phyloP scores from a whole-genome alignment of 2,113 vertebrate genomes.

The Aptenodytes forsteri region DNA sequence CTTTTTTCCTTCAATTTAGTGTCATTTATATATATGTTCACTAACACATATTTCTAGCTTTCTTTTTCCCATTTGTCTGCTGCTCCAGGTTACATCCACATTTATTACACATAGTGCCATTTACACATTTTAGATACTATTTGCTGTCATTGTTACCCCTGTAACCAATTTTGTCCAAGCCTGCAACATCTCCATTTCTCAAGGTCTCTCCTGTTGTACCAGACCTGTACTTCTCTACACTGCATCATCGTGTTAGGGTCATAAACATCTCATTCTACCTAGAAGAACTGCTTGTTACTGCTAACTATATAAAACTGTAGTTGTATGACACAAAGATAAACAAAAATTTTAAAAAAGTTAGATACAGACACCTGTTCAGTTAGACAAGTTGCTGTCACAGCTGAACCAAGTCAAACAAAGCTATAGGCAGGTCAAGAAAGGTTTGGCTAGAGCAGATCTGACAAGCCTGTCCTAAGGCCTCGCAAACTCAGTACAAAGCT shows the following conservation, averaged over 20 bases:
- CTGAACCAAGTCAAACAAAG: not conserved
- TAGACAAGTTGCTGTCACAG: not conserved
- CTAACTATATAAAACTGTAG: not conserved
- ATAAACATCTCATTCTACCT: not conserved
- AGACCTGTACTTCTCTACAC: not conserved
- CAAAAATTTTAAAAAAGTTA: not conserved
- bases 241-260: accelerated
- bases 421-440: not conserved
- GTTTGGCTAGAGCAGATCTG: not conserved
- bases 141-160: not conserved
- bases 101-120: not conserved
- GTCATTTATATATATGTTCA: not conserved
- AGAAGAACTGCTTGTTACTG: not conserved
- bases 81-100: not conserved
- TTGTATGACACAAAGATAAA: not conserved
- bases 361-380: not conserved
- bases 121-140: not conserved
- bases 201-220: not conserved
- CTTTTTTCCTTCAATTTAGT: not conserved
- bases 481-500: not conserved
- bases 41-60: not conserved
- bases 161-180: not conserved
- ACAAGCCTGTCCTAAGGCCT: not conserved
- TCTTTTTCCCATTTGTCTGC: not conserved
- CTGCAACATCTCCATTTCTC: not conserved